Conservation (phyloP, 2,113 vertebrate species). For the Protobothrops mucrosquamatus region DNA sequence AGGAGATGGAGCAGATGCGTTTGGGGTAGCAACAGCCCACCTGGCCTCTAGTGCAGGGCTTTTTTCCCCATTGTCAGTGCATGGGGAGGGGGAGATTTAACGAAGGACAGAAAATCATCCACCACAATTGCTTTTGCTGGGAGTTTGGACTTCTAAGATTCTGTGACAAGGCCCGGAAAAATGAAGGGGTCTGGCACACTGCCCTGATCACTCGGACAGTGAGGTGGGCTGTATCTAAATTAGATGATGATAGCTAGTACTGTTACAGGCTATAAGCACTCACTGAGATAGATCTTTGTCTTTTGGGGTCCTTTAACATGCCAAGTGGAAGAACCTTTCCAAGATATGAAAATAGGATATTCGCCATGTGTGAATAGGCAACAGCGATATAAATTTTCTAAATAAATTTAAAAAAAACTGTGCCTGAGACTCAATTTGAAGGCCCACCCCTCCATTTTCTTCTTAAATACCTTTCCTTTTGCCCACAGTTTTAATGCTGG, state of each 20-base stretch:
- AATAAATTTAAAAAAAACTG: neutral
- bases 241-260: neutral
- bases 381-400: too few relatives aligned
- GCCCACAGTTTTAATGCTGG: neutral
- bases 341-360: constrained; percentile 6
- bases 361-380: too few relatives aligned
- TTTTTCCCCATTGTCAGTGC: neutral
- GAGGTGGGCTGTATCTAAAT: neutral
- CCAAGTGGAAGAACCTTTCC: neutral
- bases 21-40: neutral
- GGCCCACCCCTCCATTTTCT: constrained; percentile 41
- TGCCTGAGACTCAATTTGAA: constrained; percentile 10
- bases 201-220: neutral
- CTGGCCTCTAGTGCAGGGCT: neutral
- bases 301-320: neutral
- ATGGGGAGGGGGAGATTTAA: neutral
- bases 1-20: neutral
- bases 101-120: neutral
- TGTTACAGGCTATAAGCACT: neutral
- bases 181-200: neutral
- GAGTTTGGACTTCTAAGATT: neutral
- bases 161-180: neutral
- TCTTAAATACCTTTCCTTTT: constrained; percentile 30
- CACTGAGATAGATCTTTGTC: neutral
- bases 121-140: neutral